Evolutionary conservation across 2,888 invertebrate species (phyloP).

Genomic region (Papilio protenor): DNA sequence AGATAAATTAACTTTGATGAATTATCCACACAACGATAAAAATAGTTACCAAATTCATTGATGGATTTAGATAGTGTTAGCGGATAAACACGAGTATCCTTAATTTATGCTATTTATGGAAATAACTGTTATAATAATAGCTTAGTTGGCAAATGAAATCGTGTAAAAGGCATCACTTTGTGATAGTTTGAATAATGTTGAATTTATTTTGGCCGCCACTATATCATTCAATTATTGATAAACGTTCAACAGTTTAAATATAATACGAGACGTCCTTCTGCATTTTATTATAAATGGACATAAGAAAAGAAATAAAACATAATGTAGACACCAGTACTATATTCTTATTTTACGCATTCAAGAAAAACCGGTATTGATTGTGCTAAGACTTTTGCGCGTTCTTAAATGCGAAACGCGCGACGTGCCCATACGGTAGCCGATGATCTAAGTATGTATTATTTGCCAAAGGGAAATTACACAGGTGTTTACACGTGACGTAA

Average conservation of each 20-base stretch:
- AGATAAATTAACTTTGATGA: too few relatives aligned
- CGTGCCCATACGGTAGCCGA: conserved; percentile 12
- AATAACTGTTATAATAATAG: conserved; percentile 9
- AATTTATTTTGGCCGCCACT: neutral
- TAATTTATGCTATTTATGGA: neutral
- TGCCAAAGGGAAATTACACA: conserved; percentile 29
- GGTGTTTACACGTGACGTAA: conserved; percentile 25
- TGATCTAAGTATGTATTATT: conserved; percentile 16
- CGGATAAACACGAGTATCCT: neutral
- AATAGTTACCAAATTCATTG: neutral
- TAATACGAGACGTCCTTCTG: neutral
- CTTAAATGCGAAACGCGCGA: too few relatives aligned
- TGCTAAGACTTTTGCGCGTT: conserved; percentile 29
- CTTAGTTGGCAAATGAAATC: neutral
- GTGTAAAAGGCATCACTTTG: neutral
- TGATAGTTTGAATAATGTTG: conserved; percentile 7
- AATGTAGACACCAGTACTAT: conserved; percentile 18
- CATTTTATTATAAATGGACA: conserved; percentile 20
- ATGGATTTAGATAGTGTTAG: neutral
- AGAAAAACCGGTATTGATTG: conserved; percentile 41
- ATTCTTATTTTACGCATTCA: conserved; percentile 38
- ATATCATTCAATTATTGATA: conserved; percentile 4
- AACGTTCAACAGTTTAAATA: neutral
- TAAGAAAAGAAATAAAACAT: conserved; percentile 25
- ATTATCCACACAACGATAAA: too few relatives aligned